phyloP scores from a whole-genome alignment of 2,797 vertebrate genomes.

The Hylomyscus alleni region DNA sequence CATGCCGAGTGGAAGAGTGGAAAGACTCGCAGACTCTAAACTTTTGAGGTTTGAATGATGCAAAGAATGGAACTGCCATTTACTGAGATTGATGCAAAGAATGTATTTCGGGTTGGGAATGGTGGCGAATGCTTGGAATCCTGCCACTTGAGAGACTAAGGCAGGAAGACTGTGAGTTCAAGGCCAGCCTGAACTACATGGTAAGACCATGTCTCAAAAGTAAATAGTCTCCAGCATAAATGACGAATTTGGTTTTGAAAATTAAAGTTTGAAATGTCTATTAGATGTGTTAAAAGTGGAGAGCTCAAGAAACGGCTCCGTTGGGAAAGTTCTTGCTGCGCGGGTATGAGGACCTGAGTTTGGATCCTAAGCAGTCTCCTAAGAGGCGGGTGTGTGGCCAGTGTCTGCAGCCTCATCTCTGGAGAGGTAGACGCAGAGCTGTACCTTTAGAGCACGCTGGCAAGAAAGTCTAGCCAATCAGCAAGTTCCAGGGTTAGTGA shows the following conservation, averaged over 20 bases:
- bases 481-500: not conserved
- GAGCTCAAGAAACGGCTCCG: not conserved
- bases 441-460: not conserved
- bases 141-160: not conserved
- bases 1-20: not conserved
- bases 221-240: not conserved
- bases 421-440: not conserved
- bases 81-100: not conserved
- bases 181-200: not conserved
- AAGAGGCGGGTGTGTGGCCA: not conserved
- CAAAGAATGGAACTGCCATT: not conserved
- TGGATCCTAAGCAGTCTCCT: not conserved
- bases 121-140: not conserved
- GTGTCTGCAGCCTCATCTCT: not conserved
- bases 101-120: not conserved
- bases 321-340: not conserved
- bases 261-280: not conserved
- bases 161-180: not conserved
- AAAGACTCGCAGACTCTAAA: not conserved
- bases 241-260: conserved; percentile 56
- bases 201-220: not conserved
- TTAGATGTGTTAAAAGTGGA: not conserved
- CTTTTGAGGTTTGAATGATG: not conserved
- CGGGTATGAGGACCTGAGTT: not conserved
- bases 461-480: not conserved